Base-by-base conservation (phyloP, 2,888 invertebrate species). In the Agrotis segetum region DNA sequence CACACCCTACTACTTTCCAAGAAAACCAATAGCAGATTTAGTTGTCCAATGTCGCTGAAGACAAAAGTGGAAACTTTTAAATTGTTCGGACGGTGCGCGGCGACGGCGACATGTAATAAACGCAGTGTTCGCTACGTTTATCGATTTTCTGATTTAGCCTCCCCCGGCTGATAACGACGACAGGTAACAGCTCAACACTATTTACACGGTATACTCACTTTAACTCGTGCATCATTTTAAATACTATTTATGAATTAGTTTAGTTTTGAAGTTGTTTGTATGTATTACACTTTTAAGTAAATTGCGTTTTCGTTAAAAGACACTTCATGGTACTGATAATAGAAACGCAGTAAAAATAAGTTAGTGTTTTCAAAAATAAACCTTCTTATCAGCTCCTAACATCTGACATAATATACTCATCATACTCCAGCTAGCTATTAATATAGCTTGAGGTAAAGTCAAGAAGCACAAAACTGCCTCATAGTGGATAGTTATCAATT, bases 131-230 rank as follows among this genome's bases (percentile, higher is more conserved):
- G 88, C 87, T 86, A 79, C 84, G 88, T 65, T 73, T 94, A 95
- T 96, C 91, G 96, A 95, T 96, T 96, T 95, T 92, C 94, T 94
- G 95, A 95, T 96, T 95, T 94, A 94, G 88, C 91, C 90, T 92
- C 94, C 95, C 94, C 91, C 85, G 85, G 86, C 88, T 90, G 95
- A 95, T 94, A 95, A 93, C 93, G 88, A 85, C 85, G 90, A 87
- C 91, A 93, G 94, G 94, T 93, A 92, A 89, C 83, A 77, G 82
- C 73, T 80, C 74, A 81, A 74, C 77, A 74, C 81, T 77, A 76
- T 84, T 68, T 76, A 76, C 69, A 71, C 67, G 73, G 71, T 71
- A 67, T 16, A 75, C 67, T 71, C 66, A 74, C 74, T 73, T 73
- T 68, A 65, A 67, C 74, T 67, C 21, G 21, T 46, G 59, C 19